Evolutionary conservation across 2,888 invertebrate species (phyloP).

Genomic region (Stratiomys singularior): DNA sequence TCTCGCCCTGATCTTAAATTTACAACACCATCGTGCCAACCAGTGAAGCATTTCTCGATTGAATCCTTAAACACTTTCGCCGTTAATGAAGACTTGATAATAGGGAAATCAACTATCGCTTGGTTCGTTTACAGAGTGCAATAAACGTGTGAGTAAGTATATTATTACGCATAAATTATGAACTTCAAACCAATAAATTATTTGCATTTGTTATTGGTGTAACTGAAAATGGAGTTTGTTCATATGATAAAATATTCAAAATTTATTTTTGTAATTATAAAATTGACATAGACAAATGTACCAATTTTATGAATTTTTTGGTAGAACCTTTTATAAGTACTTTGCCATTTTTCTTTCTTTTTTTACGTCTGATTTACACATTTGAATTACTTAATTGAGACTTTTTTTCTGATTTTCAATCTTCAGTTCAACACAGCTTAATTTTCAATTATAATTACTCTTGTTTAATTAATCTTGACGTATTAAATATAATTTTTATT

Average conservation of each 20-base stretch:
- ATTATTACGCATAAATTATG: too few species aligned
- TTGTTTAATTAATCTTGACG: background rate
- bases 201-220: background rate
- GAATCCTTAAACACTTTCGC: too few species aligned
- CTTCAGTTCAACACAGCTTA: conserved; percentile 6
- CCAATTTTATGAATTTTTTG: conserved; percentile 52
- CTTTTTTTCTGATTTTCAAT: background rate
- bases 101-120: background rate
- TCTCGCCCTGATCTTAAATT: too few species aligned
- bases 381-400: background rate
- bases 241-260: background rate
- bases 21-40: too few species aligned
- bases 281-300: conserved; percentile 57
- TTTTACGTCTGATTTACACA: background rate
- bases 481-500: conserved; percentile 9
- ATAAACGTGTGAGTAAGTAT: background rate
- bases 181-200: background rate
- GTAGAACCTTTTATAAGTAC: conserved; percentile 2
- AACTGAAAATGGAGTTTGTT: background rate
- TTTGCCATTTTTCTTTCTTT: conserved; percentile 35
- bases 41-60: too few species aligned
- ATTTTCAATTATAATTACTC: background rate
- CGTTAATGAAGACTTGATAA: too few species aligned
- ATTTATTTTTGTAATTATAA: conserved; percentile 49
- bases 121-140: conserved; percentile 12